Conservation (phyloP, 2,113 vertebrate genomes). For the Rutilus rutilus region DNA sequence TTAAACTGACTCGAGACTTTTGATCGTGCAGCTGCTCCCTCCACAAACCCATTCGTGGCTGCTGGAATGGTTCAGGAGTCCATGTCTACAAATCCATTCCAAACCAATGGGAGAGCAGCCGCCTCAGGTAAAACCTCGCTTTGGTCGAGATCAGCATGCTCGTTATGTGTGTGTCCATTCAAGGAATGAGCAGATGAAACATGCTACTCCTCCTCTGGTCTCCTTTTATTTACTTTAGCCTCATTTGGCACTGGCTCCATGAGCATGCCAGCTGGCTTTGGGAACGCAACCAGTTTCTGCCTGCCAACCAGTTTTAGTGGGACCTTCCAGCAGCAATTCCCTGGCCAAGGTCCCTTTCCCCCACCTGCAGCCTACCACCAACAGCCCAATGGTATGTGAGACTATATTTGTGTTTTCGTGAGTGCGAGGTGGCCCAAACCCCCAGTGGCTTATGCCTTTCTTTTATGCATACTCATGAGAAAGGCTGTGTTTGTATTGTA, state of each 20-base stretch:
- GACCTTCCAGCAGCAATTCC: conserved; percentile 94
- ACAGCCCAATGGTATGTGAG: conserved; percentile 90
- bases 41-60: conserved; percentile 94
- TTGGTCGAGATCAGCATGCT: conserved; percentile 41
- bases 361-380: conserved; percentile 89
- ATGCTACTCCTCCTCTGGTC: conserved; percentile 54
- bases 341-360: conserved; percentile 87
- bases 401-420: conserved; percentile 35
- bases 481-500: conserved; percentile 21
- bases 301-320: conserved; percentile 98
- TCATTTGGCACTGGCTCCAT: conserved; percentile 93
- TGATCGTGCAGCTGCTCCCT: conserved; percentile 79
- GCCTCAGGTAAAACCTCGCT: conserved; percentile 72
- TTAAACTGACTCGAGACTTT: not conserved
- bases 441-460: conserved; percentile 29
- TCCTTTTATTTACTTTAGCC: conserved; percentile 71
- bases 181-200: conserved; percentile 42
- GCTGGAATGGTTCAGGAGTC: conserved; percentile 85
- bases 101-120: conserved; percentile 87
- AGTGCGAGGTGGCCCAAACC: conserved; percentile 6
- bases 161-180: conserved; percentile 9
- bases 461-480: conserved; percentile 19
- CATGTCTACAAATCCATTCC: conserved; percentile 94
- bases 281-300: conserved; percentile 89
- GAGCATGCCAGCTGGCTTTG: conserved; percentile 97